Percentiles rank a stretch among this genome's conserved stretches.
phyloP scores from a whole-genome alignment of 2,797 vertebrate species.

The Sebastes hubbsi region DNA sequence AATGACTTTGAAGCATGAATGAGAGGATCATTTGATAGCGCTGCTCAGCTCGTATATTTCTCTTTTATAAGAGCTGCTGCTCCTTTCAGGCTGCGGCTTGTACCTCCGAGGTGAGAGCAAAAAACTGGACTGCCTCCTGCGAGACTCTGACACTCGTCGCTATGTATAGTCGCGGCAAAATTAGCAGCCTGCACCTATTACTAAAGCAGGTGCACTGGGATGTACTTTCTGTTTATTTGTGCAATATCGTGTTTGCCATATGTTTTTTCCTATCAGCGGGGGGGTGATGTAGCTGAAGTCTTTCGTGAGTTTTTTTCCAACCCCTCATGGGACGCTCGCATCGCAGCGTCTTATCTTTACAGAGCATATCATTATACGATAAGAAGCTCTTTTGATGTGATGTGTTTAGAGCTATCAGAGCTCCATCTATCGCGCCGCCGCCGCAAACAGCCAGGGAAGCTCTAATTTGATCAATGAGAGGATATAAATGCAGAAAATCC shows the following conservation, averaged over 20 bases:
- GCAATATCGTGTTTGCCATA: slow-evolving; percentile 3
- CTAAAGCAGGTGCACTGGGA: slow-evolving; percentile 25
- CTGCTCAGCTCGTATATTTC: slow-evolving; percentile 62
- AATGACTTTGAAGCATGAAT: slow-evolving; percentile 69
- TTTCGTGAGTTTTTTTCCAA: slow-evolving; percentile 15
- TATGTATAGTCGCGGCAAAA: slow-evolving; percentile 66
- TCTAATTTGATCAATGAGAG: slow-evolving; percentile 73
- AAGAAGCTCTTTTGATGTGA: slow-evolving; percentile 73
- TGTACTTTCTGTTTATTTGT: slow-evolving; percentile 1
- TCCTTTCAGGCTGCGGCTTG: slow-evolving; percentile 37
- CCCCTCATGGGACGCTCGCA: slow-evolving; percentile 30
- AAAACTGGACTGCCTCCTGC: slow-evolving; percentile 70
- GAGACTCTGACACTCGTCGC: slow-evolving; percentile 53
- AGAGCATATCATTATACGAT: slow-evolving; percentile 62
- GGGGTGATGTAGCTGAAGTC: neutral
- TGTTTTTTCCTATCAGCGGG: slow-evolving; percentile 25
- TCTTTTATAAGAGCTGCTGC: slow-evolving; percentile 56
- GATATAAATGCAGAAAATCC: slow-evolving; percentile 72
- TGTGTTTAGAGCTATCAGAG: slow-evolving; percentile 54
- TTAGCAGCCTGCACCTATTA: slow-evolving; percentile 49
- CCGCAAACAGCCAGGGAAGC: slow-evolving; percentile 57
- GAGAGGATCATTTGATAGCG: slow-evolving; percentile 68
- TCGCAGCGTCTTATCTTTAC: slow-evolving; percentile 54
- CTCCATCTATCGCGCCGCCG: slow-evolving; percentile 40
- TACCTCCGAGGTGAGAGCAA: slow-evolving; percentile 55